Base-by-base conservation (phyloP, 2,888 invertebrate species). In the Conops quadrifasciatus region DNA sequence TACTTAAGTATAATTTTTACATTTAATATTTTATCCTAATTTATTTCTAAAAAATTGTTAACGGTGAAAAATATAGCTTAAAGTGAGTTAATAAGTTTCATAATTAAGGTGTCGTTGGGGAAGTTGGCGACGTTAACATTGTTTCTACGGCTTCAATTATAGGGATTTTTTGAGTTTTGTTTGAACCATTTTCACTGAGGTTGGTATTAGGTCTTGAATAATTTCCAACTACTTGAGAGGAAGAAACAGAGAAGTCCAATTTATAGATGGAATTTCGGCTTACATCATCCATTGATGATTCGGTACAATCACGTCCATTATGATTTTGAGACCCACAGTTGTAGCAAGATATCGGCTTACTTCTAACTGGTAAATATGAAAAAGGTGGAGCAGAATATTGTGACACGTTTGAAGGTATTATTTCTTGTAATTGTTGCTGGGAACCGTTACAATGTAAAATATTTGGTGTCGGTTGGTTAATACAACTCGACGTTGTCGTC, bases 201-300 rank as follows among this genome's bases (percentile, higher is more conserved):
- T 28, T 11, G 19, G 16, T 66, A 66, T 53, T 66, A 11, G 45
- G 21, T 67, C 43, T 19, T 2, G 56, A 9, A 56, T 67, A 56
- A 53, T 47, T 64, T 28, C 59, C 60, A 24, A 21, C 62, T 11
- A 51, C 59, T 49, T 72, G 72, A 30, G 72, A 67, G 19, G 74
- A 19, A n/a, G 51, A 69, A 13, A 66, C 69, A 43, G 71, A 67
- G 83, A 90, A 92, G 85, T 91, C 91, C 73, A 92, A 86, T 84
- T 90, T 90, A 81, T 91, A 92, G 74, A 90, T 89, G 76, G 90
- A 90, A 75, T 90, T 90, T 78, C 92, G 89, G 53, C 95, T 94
- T 87, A 95, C 93, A 86, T 95, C 95, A 85, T 97, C 96, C 91
- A 97, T 94, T 71, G 94, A 94, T 75, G 93, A 93, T 84, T 95